Conservation (phyloP, 2,113 vertebrate genomes). For the Penelope pileata region DNA sequence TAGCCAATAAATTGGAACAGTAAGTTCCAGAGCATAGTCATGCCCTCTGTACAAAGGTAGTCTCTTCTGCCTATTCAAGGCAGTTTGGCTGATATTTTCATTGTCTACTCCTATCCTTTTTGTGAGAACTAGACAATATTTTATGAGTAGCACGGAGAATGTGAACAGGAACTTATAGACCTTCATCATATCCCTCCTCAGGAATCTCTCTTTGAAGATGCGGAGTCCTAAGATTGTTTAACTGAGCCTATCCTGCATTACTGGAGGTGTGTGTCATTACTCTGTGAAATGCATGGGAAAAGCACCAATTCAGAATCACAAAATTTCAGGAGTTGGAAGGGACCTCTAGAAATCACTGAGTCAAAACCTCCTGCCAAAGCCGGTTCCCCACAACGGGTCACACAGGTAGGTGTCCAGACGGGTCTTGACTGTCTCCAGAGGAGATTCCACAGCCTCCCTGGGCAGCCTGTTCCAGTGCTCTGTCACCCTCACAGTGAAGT, state of each 20-base stretch:
- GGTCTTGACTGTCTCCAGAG: no score
- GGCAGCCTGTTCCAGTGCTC: no score
- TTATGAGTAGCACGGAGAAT: background rate
- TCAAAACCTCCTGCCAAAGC: no score
- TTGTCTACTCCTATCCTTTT: background rate
- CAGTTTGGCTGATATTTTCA: background rate
- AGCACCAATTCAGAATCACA: no score
- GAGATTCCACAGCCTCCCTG: no score
- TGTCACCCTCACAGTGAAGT: no score
- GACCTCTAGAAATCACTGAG: no score
- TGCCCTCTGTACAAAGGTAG: background rate
- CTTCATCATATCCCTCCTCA: background rate
- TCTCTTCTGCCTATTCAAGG: background rate
- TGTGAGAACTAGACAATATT: background rate
- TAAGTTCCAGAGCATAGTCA: background rate
- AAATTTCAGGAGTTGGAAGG: no score
- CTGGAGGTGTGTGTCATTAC: background rate
- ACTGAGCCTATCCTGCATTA: background rate
- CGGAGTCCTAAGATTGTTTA: background rate
- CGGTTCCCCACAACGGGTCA: no score
- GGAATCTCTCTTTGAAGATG: background rate
- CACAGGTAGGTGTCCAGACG: no score
- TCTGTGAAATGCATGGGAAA: background rate
- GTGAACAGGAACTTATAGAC: background rate
- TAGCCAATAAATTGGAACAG: background rate